These are phyloP conservation scores for Rhaphigaster nebulosa DNA, from an alignment of 2,888 invertebrate genomes.

Conservation along the genomic window DNA sequence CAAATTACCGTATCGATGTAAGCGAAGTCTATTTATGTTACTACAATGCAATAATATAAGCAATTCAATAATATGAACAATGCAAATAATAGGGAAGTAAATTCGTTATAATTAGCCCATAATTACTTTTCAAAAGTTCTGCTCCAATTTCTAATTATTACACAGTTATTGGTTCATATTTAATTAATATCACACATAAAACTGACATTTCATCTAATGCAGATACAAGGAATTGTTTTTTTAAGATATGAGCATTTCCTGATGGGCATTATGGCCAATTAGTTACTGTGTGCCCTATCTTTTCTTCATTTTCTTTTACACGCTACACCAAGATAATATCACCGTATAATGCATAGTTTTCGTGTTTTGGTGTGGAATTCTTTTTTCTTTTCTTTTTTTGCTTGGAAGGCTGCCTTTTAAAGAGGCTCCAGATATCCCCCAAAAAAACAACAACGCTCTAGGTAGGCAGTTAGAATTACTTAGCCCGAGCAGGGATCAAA, in stretches of 20 bases:
- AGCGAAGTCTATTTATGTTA: no score
- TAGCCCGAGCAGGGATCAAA: neutral
- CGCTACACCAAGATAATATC: neutral
- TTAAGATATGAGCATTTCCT: neutral
- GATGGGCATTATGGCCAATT: neutral
- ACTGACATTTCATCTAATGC: neutral
- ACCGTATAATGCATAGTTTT: neutral
- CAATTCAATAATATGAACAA: no score
- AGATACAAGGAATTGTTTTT: no score
- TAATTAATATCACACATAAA: no score
- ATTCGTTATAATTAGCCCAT: no score
- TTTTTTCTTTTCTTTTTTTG: neutral
- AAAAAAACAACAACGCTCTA: conserved; percentile 11
- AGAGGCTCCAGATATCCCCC: neutral
- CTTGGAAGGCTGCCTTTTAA: neutral
- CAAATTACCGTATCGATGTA: no score
- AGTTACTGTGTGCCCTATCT: neutral
- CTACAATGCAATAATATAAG: no score
- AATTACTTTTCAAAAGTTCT: no score
- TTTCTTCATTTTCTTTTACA: neutral
- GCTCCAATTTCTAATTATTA: no score
- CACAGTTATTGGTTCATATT: no score
- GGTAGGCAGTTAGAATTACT: conserved; percentile 37
- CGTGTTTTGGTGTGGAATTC: neutral
- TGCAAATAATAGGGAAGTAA: no score